A percentile compares a stretch with the other conserved stretches of the same genome.
Evolutionary conservation across 1,140 invertebrate species (phyloP).

Genomic region (Drosophila eugracilis): DNA sequence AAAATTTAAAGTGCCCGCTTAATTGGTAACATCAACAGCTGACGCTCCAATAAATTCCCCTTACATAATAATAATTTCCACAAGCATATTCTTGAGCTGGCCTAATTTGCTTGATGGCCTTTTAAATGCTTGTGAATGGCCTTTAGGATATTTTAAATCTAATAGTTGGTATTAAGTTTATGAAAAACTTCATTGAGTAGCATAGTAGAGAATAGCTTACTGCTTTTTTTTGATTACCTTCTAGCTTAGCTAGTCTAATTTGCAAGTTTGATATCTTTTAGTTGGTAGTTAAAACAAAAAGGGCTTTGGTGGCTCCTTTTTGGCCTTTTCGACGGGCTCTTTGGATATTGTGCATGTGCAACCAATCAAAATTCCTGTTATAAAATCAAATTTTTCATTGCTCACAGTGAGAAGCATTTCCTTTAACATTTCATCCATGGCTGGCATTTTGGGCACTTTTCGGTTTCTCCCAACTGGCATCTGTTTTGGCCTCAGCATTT

Average conservation of each 20-base stretch:
- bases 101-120: conserved; percentile 47
- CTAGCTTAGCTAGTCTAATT: no score
- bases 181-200: no score
- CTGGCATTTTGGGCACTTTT: conserved; percentile 38
- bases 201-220: no score
- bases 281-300: background rate
- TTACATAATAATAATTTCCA: background rate
- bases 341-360: conserved; percentile 62
- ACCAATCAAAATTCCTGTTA: conserved; percentile 81
- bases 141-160: no score
- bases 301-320: background rate
- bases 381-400: conserved; percentile 83
- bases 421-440: conserved; percentile 60
- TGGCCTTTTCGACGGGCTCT: background rate
- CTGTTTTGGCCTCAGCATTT: conserved; percentile 10
- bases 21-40: conserved; percentile 74
- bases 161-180: no score
- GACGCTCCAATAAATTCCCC: conserved; percentile 11
- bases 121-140: no score
- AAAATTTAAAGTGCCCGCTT: conserved; percentile 76
- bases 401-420: conserved; percentile 68
- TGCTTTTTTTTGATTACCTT: no score
- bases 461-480: conserved; percentile 6
- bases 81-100: conserved; percentile 12
- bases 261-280: background rate